Conservation (phyloP, 2,113 vertebrate species). For the Chroicocephalus ridibundus region DNA sequence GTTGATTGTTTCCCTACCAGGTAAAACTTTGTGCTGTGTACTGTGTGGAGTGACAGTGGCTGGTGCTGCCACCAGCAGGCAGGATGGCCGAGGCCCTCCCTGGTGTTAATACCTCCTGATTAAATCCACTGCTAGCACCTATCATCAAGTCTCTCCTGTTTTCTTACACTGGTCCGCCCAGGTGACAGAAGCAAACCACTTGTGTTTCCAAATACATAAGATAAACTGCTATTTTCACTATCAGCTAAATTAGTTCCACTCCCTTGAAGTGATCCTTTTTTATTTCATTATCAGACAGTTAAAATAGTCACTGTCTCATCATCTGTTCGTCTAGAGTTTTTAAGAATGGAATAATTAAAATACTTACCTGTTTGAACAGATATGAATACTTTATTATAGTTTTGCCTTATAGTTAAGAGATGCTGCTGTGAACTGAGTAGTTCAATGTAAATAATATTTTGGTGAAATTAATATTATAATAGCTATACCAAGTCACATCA, state of each 20-base stretch:
- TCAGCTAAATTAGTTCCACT: neutral
- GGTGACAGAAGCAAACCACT: neutral
- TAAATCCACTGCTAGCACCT: neutral
- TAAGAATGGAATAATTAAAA: neutral
- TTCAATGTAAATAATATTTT: constrained; percentile 35
- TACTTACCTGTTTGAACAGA: neutral
- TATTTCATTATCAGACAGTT: neutral
- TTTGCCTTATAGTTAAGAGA: constrained; percentile 32
- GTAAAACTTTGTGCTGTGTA: neutral
- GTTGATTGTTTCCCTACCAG: neutral
- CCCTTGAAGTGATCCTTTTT: neutral
- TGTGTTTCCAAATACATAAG: neutral
- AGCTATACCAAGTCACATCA: neutral
- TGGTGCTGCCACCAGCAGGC: accelerated
- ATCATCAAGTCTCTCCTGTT: neutral
- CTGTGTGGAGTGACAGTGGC: neutral
- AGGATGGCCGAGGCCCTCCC: neutral
- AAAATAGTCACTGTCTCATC: neutral
- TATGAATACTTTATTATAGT: neutral
- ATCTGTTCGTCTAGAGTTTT: neutral
- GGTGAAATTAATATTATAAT: constrained; percentile 47
- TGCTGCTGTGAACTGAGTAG: neutral
- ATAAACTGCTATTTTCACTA: neutral
- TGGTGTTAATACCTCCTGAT: neutral
- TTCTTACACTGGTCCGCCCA: neutral